Evolutionary conservation across 1,140 invertebrate species (phyloP).

Genomic region (Trichoplusia ni): DNA sequence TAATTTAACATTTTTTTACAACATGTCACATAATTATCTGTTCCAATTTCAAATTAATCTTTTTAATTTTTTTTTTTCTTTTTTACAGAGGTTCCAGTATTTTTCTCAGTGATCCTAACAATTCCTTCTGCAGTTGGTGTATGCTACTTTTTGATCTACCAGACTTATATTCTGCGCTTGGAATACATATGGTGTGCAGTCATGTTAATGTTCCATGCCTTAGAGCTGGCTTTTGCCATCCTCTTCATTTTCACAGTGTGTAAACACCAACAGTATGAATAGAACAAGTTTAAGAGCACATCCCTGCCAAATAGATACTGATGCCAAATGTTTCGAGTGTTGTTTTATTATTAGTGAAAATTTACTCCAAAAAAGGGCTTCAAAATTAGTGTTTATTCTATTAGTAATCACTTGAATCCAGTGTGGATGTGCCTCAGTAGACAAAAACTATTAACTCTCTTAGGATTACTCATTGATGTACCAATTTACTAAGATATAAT

Average conservation of each 20-base stretch:
- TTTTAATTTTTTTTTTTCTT: conserved; percentile 39
- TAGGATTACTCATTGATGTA: too few species aligned
- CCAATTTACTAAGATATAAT: too few species aligned
- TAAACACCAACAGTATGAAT: conserved; percentile 80
- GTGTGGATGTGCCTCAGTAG: neutral
- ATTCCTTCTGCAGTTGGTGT: conserved; percentile 90
- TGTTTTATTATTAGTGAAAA: neutral
- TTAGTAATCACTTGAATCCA: neutral
- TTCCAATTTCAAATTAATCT: neutral
- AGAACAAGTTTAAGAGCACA: conserved; percentile 64
- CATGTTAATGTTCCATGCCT: conserved; percentile 88
- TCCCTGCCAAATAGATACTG: conserved; percentile 63
- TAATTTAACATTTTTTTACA: too few species aligned
- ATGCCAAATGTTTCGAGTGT: conserved; percentile 53
- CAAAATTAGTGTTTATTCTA: neutral
- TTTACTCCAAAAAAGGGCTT: neutral
- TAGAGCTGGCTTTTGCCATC: conserved; percentile 89
- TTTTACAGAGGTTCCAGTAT: conserved; percentile 86
- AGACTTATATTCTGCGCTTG: conserved; percentile 92
- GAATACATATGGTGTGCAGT: conserved; percentile 94
- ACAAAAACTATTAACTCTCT: neutral
- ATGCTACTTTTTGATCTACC: conserved; percentile 92
- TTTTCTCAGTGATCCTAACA: conserved; percentile 90
- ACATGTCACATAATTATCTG: too few species aligned
- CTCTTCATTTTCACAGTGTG: conserved; percentile 89